Conservation (phyloP, 35 echinoderm and acorn worm genomes). For the Heliocidaris erythrogramma region DNA sequence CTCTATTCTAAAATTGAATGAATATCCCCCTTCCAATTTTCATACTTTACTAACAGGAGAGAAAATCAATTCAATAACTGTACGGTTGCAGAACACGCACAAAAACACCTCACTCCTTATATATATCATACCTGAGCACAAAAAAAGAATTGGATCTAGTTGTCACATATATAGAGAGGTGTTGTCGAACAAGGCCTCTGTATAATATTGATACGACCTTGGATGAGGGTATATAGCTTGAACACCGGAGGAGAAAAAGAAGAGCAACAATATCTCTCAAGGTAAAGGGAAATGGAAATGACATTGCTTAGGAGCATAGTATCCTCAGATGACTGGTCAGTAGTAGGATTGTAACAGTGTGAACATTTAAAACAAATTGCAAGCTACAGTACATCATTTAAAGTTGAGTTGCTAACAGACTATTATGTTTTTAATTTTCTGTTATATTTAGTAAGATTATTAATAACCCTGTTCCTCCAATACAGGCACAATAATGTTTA, state of each 20-base stretch:
- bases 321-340: not conserved
- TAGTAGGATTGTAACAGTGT: not conserved
- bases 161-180: not conserved
- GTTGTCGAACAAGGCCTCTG: not conserved
- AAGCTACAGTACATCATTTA: not conserved
- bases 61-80: not conserved
- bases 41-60: not conserved
- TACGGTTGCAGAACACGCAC: not conserved
- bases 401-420: not conserved
- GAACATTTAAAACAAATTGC: not conserved
- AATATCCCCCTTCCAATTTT: not conserved
- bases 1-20: not conserved
- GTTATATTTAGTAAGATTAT: not conserved
- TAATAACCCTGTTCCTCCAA: not conserved
- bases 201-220: not conserved
- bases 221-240: not conserved
- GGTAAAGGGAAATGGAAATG: not conserved
- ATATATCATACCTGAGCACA: not conserved
- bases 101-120: not conserved
- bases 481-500: no score
- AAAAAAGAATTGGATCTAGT: not conserved
- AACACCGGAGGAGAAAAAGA: not conserved
- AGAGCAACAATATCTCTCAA: conserved; percentile 10
- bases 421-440: no score
- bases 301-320: not conserved